Conservation (phyloP, 2,888 invertebrate genomes). For the Dioctria linearis region DNA sequence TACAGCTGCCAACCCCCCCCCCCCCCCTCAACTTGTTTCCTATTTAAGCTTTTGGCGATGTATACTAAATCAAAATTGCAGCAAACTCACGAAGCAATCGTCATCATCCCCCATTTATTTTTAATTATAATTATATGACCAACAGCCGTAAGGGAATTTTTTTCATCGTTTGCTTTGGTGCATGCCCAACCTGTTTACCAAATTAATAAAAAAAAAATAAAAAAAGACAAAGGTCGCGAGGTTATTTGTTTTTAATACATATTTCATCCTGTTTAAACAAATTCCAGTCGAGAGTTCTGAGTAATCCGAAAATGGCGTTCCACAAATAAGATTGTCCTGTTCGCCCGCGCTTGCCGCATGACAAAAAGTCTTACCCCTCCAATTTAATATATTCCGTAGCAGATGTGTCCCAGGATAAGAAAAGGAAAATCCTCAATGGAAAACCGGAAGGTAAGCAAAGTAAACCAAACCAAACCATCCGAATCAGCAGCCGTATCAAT, state of each 20-base stretch:
- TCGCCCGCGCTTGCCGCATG: slow-evolving; percentile 64
- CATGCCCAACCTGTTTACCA: not conserved
- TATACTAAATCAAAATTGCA: too few relatives aligned
- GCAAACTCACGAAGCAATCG: too few relatives aligned
- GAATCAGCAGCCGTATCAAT: too few relatives aligned
- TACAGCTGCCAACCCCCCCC: too few relatives aligned
- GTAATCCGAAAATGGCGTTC: slow-evolving; percentile 6
- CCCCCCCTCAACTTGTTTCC: too few relatives aligned
- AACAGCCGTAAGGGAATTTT: too few relatives aligned
- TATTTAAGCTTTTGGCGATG: too few relatives aligned
- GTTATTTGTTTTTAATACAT: slow-evolving; percentile 34
- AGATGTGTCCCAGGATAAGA: slow-evolving; percentile 53
- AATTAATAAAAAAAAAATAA: not conserved
- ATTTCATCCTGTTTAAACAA: slow-evolving; percentile 33
- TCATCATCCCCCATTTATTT: too few relatives aligned
- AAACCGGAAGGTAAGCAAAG: not conserved
- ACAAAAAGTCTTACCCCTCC: slow-evolving; percentile 59
- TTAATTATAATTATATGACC: too few relatives aligned
- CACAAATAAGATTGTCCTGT: slow-evolving; percentile 32
- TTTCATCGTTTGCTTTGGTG: too few relatives aligned
- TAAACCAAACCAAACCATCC: too few relatives aligned
- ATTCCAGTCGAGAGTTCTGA: not conserved
- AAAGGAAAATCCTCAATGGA: not conserved
- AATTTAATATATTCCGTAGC: slow-evolving; percentile 52
- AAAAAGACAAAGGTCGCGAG: not conserved